phyloP scores from a whole-genome alignment of 2,113 vertebrate genomes.

The Amphilophus citrinellus region DNA sequence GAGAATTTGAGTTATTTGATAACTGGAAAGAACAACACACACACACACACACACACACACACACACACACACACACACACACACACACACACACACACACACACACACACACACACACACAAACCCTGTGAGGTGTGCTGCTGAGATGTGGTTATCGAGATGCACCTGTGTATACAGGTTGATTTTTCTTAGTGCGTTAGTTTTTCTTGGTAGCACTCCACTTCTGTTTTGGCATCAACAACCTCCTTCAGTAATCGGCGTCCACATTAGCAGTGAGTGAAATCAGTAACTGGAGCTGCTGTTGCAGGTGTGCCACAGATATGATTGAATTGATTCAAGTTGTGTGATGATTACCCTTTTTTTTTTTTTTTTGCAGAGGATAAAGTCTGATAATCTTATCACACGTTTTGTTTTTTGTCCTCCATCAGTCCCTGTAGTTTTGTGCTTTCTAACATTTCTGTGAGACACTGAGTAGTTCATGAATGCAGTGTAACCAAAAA shows the following conservation, averaged over 20 bases:
- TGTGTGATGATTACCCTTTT: too few species aligned
- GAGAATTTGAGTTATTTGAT: conserved; percentile 25
- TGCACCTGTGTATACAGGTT: neutral
- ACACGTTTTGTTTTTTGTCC: too few species aligned
- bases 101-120: neutral
- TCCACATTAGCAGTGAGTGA: neutral
- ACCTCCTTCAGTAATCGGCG: neutral
- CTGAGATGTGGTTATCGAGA: neutral
- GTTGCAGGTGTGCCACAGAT: too few species aligned
- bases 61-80: neutral
- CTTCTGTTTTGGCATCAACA: neutral
- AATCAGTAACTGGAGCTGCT: too few species aligned
- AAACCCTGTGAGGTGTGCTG: neutral
- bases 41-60: neutral
- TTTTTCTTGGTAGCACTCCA: neutral
- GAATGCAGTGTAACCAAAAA: too few species aligned
- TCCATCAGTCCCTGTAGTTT: too few species aligned
- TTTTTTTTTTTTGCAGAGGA: too few species aligned
- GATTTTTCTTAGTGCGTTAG: neutral
- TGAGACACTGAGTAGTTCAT: too few species aligned
- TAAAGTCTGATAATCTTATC: too few species aligned
- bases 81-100: neutral
- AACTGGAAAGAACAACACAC: neutral
- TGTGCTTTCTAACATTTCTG: too few species aligned
- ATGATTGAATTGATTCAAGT: too few species aligned